Conservation (phyloP, 2,888 invertebrate genomes). For the Scaptomyza parva region DNA sequence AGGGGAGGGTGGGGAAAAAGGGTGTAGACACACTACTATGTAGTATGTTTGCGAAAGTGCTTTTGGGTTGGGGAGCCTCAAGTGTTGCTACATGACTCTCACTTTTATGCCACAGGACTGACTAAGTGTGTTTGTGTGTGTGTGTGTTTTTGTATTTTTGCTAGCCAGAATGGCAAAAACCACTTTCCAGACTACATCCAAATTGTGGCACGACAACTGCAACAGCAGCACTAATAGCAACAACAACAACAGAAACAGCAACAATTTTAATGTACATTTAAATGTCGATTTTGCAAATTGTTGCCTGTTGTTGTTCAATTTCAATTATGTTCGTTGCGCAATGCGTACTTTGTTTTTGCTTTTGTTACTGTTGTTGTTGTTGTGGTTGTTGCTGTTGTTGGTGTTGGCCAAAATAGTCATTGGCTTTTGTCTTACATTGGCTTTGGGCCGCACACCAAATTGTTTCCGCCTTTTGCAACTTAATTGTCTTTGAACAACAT, state of each 20-base stretch:
- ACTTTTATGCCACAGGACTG: slow-evolving; percentile 61
- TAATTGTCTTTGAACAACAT: slow-evolving; percentile 74
- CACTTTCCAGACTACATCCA: slow-evolving; percentile 49
- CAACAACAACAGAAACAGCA: slow-evolving; percentile 34
- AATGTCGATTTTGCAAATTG: slow-evolving; percentile 78
- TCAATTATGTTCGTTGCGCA: slow-evolving; percentile 74
- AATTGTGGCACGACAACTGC: slow-evolving; percentile 45
- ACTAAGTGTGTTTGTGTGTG: slow-evolving; percentile 16
- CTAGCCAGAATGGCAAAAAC: slow-evolving; percentile 48
- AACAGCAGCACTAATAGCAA: slow-evolving; percentile 26
- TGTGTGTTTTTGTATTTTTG: slow-evolving; percentile 26
- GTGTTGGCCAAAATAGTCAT: slow-evolving; percentile 63
- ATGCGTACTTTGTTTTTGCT: slow-evolving; percentile 61
- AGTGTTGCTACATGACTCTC: slow-evolving; percentile 78
- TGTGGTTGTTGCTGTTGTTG: slow-evolving; percentile 26
- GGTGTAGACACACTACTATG: background rate
- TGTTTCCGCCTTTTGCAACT: slow-evolving; percentile 76
- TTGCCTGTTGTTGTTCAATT: slow-evolving; percentile 62
- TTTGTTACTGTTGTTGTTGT: slow-evolving; percentile 25
- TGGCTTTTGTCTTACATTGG: slow-evolving; percentile 59
- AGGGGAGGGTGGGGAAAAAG: background rate
- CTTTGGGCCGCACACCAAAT: slow-evolving; percentile 57
- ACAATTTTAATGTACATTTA: slow-evolving; percentile 71
- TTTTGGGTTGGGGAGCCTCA: slow-evolving; percentile 64
- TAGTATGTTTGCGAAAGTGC: slow-evolving; percentile 69